phyloP scores from a whole-genome alignment of 35 echinoderm and acorn worm species.

The Chiridota heheva region DNA sequence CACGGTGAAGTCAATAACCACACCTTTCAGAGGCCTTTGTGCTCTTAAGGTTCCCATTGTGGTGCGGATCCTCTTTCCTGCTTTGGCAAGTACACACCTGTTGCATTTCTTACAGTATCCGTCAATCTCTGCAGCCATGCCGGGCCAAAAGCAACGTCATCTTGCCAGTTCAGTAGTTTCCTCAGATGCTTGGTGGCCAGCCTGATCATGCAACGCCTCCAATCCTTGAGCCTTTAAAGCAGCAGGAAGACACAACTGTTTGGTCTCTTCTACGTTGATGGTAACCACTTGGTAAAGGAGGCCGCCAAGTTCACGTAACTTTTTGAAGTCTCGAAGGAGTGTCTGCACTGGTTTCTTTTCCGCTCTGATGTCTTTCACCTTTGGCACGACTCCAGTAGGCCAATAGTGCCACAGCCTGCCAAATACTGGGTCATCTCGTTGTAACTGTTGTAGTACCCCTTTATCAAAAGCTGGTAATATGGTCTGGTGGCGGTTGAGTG shows the following conservation, averaged over 20 bases:
- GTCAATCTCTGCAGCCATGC: constrained; percentile 1
- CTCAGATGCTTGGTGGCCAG: constrained; percentile 61
- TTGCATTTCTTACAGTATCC: constrained; percentile 19
- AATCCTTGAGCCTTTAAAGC: constrained; percentile 27
- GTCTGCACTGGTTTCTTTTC: constrained; percentile 15
- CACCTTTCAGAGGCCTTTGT: constrained; percentile 17
- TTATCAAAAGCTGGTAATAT: too few relatives aligned
- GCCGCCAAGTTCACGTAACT: constrained; percentile 6
- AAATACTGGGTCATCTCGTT: not conserved
- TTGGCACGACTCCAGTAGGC: not conserved
- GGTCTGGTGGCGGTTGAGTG: too few relatives aligned
- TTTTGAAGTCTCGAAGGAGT: constrained; percentile 33
- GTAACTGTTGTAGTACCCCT: too few relatives aligned
- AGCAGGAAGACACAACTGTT: constrained; percentile 44
- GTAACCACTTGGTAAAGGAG: constrained; percentile 24
- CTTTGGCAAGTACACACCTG: constrained; percentile 22
- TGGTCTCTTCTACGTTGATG: not conserved
- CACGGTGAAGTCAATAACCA: constrained; percentile 44
- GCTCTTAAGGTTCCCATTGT: constrained; percentile 12
- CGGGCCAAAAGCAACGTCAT: constrained; percentile 33
- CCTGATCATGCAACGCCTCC: constrained; percentile 23
- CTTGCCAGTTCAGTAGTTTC: constrained; percentile 34
- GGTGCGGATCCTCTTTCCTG: constrained; percentile 2
- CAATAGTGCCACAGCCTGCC: constrained; percentile 1
- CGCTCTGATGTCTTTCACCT: not conserved